Conservation (phyloP, 2,797 vertebrate species). For the Numenius phaeopus region DNA sequence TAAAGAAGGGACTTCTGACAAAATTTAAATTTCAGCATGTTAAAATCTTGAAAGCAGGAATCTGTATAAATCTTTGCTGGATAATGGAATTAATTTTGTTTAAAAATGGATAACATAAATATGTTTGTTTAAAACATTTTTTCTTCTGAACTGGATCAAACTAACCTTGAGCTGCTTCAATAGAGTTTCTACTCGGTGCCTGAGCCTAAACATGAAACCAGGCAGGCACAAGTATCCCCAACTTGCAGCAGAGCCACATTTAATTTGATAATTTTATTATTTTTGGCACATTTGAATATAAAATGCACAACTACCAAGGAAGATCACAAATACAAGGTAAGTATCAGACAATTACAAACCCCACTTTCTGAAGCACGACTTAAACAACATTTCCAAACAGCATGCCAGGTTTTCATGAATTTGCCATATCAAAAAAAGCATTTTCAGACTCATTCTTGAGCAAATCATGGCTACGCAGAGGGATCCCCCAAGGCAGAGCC, state of each 20-base stretch:
- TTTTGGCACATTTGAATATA: neutral
- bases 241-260: neutral
- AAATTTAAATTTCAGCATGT: neutral
- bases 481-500: neutral
- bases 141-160: neutral
- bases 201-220: neutral
- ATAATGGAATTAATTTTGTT: neutral
- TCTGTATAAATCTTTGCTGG: neutral
- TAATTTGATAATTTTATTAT: neutral
- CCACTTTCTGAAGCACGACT: neutral
- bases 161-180: neutral
- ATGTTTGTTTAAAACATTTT: neutral
- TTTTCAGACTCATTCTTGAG: neutral
- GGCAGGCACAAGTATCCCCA: neutral
- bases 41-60: neutral
- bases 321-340: neutral
- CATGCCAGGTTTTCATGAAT: neutral
- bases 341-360: neutral
- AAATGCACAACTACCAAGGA: neutral
- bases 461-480: neutral
- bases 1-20: neutral
- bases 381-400: neutral
- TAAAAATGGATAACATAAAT: accelerated
- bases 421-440: neutral
- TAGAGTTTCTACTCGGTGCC: neutral